Conservation (phyloP, 2,797 vertebrate species). For the Semotilus atromaculatus region DNA sequence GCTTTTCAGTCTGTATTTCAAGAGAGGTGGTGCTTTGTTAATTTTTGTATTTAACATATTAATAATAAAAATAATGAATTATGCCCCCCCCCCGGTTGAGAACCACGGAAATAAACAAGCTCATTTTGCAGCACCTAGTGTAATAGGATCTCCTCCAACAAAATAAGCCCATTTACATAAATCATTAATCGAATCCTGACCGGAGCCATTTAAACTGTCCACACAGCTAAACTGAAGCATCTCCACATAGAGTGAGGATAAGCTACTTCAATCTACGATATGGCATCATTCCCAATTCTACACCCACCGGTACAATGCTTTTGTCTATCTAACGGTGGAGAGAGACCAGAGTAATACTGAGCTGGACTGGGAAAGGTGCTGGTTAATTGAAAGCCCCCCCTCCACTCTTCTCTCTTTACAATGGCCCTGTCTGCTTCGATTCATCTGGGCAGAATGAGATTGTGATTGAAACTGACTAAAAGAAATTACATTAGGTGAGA, state of each 20-base stretch:
- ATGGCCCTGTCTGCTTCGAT: constrained; percentile 38
- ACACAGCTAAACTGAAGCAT: constrained; percentile 53
- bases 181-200: constrained; percentile 73
- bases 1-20: no score
- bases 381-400: constrained; percentile 39
- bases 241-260: constrained; percentile 53
- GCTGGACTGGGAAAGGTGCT: constrained; percentile 1
- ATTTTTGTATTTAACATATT: no score
- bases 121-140: constrained; percentile 42
- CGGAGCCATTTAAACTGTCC: constrained; percentile 70
- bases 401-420: constrained; percentile 24
- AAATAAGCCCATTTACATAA: constrained; percentile 71
- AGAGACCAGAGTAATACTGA: neutral
- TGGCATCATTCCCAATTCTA: constrained; percentile 29
- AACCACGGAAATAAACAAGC: no score
- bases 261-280: constrained; percentile 50
- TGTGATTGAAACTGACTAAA: constrained; percentile 42
- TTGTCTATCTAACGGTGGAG: neutral
- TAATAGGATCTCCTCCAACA: constrained; percentile 68
- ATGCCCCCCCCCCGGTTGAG: no score
- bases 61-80: no score
- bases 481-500: constrained; percentile 43
- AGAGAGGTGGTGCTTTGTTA: no score
- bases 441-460: constrained; percentile 24
- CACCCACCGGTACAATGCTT: neutral